Evolutionary conservation across 2,113 vertebrate species (phyloP), one percentile per base, ranked within the genome.

Genomic region (Loxodonta africana): DNA sequence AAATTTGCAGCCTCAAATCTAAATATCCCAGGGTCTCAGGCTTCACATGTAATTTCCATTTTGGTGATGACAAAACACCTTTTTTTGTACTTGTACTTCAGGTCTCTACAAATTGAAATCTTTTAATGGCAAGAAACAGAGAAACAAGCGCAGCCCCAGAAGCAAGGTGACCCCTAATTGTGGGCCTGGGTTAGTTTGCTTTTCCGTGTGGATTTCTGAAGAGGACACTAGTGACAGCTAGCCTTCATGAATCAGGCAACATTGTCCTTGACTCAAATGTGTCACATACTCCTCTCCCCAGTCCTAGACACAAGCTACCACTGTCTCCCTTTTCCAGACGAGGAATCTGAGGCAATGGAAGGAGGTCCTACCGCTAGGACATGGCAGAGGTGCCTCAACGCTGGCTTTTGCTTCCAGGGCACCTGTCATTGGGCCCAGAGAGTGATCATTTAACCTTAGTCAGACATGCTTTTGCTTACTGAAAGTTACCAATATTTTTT

Each of bases 171-270:
- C 18, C 3, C 63, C 26, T 28, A 65, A 26, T 25, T 8, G 12
- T 57, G 15, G 11, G 15, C 53, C 15, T 2, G 14, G 65, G 28
- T 74, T 41, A 15, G n/a, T 20, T 57, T 73, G 69, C 69, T 37
- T 73, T 20, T 37, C n/a, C 8, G 6, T 10, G 41, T 41, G 41
- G 8, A 1, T 83, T 11, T 41, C 77, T 20, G n/a, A 23, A 51
- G 33, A 23, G 20, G 12, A 6, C 53, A 5, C 4, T 4, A 53
- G 57, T 1, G 5, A 28, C 3, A 2, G 44, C 33, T 44, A 4
- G 33, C 1, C 0, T 3, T 23, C 1, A n/a, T 0, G 12, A 26
- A 33, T 17, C 7, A 0, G 76, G 51, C 8, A 2, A 6, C 0
- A 11, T 2, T 3, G 53, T 17, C 69, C 11, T 1, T 33, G 2